A percentile compares a stretch with the other conserved stretches of the same genome.
Conservation (phyloP, 2,888 invertebrate species). For the Drosophila cognata region DNA sequence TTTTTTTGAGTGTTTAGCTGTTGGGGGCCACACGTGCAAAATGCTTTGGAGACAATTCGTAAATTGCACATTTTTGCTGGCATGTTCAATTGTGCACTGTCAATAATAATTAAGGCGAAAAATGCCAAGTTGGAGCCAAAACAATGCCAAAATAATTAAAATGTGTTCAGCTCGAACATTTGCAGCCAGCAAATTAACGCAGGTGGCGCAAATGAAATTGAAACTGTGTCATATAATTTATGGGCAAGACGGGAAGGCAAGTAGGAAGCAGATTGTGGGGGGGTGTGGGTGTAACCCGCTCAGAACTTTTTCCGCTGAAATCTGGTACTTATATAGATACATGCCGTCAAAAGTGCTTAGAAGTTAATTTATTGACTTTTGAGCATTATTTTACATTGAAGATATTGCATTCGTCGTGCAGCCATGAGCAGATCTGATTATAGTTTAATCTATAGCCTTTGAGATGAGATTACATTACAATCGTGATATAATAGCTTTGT, state of each 20-base stretch:
- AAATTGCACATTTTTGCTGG: constrained; percentile 47
- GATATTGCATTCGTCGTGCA: not conserved
- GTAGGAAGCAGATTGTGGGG: not conserved
- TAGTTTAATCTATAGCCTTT: not conserved
- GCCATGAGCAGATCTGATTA: not conserved
- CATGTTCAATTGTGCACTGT: constrained; percentile 42
- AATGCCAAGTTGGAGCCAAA: constrained; percentile 10
- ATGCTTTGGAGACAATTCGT: constrained; percentile 30
- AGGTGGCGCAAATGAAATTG: constrained; percentile 11
- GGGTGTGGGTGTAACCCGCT: not conserved
- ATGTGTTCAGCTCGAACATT: constrained; percentile 6
- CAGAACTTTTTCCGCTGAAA: not conserved
- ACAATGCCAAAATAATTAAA: constrained; percentile 39
- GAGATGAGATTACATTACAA: not conserved
- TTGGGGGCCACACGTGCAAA: constrained; percentile 48
- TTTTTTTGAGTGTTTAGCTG: constrained; percentile 43
- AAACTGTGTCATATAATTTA: constrained; percentile 12
- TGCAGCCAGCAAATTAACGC: constrained; percentile 14
- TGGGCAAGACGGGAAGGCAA: not conserved
- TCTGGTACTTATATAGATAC: not conserved
- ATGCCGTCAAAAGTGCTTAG: not conserved
- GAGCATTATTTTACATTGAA: not conserved
- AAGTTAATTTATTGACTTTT: not conserved
- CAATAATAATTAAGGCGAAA: constrained; percentile 18
- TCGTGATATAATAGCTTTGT: not conserved